Evolutionary conservation across 92 coral and sea anemone species (phyloP).

Genomic region (Blastomussa wellsi): DNA sequence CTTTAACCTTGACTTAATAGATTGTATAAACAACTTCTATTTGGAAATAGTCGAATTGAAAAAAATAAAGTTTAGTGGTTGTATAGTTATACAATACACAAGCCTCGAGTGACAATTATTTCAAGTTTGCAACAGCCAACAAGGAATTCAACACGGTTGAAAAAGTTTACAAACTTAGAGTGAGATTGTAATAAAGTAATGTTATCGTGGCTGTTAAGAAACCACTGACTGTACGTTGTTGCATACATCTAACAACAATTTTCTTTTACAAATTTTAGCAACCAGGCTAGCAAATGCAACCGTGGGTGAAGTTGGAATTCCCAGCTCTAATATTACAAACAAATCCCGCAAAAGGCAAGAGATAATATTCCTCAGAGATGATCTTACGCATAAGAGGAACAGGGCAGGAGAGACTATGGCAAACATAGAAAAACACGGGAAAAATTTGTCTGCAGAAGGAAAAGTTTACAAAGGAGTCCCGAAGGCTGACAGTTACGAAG

Average conservation of each 20-base stretch:
- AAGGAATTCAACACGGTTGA: background rate
- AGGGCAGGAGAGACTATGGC: conserved; percentile 53
- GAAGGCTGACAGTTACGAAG: conserved; percentile 20
- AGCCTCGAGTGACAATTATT: background rate
- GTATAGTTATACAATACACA: background rate
- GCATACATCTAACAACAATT: background rate
- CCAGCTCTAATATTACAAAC: background rate
- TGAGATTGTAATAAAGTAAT: background rate
- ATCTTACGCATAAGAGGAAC: conserved; percentile 55
- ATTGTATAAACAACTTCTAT: background rate
- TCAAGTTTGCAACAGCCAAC: background rate
- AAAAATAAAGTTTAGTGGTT: background rate
- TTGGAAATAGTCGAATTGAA: background rate
- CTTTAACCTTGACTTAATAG: background rate
- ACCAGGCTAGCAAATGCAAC: background rate
- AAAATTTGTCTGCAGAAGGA: conserved; percentile 76
- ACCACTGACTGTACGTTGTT: background rate
- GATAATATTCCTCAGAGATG: conserved; percentile 65
- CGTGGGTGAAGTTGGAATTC: background rate
- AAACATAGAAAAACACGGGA: conserved; percentile 69
- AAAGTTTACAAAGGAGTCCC: conserved; percentile 42
- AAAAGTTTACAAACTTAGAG: background rate
- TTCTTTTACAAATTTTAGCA: background rate
- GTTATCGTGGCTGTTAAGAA: background rate
- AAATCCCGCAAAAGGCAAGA: conserved; percentile 73